Percentiles rank a stretch among this genome's conserved stretches.
These are phyloP conservation scores for Eumacrocentrus americanus DNA, from an alignment of 2,888 invertebrate genomes.

Conservation along the genomic window DNA sequence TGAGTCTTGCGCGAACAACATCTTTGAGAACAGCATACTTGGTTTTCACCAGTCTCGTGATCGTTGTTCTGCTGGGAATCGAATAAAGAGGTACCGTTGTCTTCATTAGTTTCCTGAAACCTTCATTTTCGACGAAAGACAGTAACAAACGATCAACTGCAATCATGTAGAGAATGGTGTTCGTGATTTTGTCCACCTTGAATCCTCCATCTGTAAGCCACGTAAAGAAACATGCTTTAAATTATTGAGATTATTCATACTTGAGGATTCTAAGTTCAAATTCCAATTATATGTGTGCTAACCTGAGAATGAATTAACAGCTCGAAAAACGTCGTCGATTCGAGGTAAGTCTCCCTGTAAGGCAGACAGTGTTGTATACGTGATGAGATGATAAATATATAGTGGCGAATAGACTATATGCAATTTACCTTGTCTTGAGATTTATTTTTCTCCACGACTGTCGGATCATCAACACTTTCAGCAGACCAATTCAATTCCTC, in stretches of 20 bases:
- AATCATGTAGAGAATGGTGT: slow-evolving; percentile 38
- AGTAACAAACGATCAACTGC: slow-evolving; percentile 32
- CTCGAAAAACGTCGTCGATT: no score
- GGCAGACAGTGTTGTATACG: no score
- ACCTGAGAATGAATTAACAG: no score
- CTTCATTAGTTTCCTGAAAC: slow-evolving; percentile 36
- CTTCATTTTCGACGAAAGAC: slow-evolving; percentile 35
- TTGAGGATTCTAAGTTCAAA: no score
- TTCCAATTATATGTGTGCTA: no score
- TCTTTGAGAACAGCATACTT: slow-evolving; percentile 22
- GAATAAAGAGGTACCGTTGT: slow-evolving; percentile 33
- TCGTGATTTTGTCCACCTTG: slow-evolving; percentile 30
- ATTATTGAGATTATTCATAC: no score
- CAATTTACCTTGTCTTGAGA: neutral
- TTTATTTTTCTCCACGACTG: neutral
- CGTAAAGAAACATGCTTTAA: neutral
- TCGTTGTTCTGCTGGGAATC: slow-evolving; percentile 34
- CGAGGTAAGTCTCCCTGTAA: neutral
- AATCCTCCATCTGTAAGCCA: slow-evolving; percentile 30
- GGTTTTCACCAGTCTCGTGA: slow-evolving; percentile 20
- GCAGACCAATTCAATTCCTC: no score
- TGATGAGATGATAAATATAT: no score
- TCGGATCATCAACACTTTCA: neutral
- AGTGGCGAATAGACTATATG: neutral
- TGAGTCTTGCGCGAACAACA: slow-evolving; percentile 21